Conservation (phyloP, 2,113 vertebrate species). For the Myrmecobius fasciatus region DNA sequence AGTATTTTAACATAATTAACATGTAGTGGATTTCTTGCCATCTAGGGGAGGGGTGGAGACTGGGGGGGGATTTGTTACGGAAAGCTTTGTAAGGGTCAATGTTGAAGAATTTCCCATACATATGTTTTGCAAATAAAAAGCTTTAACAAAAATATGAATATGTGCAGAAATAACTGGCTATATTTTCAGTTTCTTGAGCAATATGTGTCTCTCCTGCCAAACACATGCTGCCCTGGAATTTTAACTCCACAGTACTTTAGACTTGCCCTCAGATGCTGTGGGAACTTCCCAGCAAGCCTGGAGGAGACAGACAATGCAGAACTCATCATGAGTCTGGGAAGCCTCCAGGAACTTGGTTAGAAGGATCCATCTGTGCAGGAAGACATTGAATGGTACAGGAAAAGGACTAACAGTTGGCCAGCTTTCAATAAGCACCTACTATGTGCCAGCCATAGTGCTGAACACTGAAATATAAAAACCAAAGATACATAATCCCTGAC, state of each 20-base stretch:
- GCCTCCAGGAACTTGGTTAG: constrained; percentile 49
- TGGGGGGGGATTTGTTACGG: no score
- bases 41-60: no score
- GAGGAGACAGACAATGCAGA: constrained; percentile 39
- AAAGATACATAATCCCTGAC: no score
- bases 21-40: no score
- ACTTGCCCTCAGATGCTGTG: background rate
- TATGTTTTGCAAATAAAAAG: no score
- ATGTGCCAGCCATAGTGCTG: no score
- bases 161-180: background rate
- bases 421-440: no score
- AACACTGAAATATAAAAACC: no score
- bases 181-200: background rate
- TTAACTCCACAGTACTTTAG: background rate
- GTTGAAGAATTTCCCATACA: no score
- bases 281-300: constrained; percentile 37
- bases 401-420: background rate
- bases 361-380: constrained; percentile 42
- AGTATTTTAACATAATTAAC: no score
- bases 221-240: background rate
- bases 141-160: no score
- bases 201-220: background rate
- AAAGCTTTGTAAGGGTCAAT: no score
- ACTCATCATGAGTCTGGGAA: constrained; percentile 16
- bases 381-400: constrained; percentile 38